Percentiles rank a stretch among this genome's conserved stretches.
Evolutionary conservation across 1,140 invertebrate genomes (phyloP).

Genomic region (Sinella curviseta): DNA sequence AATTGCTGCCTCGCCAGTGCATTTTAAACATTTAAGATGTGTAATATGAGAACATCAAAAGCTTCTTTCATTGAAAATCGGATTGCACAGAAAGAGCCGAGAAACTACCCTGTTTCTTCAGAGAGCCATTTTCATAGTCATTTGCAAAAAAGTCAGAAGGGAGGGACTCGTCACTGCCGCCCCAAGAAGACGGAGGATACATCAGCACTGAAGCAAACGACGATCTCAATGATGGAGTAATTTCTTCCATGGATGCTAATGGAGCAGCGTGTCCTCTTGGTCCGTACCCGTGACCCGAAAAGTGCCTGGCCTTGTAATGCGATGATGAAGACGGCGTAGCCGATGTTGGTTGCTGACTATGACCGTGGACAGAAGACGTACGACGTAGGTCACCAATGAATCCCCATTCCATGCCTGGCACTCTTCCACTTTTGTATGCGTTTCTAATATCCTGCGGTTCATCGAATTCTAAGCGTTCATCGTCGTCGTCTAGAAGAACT

Average conservation of each 20-base stretch:
- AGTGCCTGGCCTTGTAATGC: constrained; percentile 40
- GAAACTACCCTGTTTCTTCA: constrained; percentile 18
- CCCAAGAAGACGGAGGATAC: constrained; percentile 34
- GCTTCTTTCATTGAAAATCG: constrained; percentile 30
- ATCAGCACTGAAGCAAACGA: constrained; percentile 46
- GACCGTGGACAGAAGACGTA: neutral
- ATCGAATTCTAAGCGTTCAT: constrained; percentile 10
- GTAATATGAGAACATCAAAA: neutral
- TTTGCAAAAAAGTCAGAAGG: constrained; percentile 29
- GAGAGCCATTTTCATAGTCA: constrained; percentile 23
- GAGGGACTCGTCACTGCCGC: constrained; percentile 32
- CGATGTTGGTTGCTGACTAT: neutral
- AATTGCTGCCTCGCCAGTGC: no score
- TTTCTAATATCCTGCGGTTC: constrained; percentile 12
- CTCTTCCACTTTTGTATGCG: neutral
- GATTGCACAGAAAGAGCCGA: constrained; percentile 35
- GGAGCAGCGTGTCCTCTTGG: constrained; percentile 32
- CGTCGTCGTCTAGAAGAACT: neutral
- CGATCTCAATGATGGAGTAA: constrained; percentile 48
- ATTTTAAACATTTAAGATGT: neutral
- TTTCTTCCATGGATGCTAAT: constrained; percentile 46
- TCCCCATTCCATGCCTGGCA: constrained; percentile 4
- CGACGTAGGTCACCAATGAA: neutral
- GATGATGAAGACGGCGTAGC: neutral
- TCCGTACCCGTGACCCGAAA: constrained; percentile 36